phyloP scores from a whole-genome alignment of 2,113 vertebrate species.

The Plectropomus leopardus region DNA sequence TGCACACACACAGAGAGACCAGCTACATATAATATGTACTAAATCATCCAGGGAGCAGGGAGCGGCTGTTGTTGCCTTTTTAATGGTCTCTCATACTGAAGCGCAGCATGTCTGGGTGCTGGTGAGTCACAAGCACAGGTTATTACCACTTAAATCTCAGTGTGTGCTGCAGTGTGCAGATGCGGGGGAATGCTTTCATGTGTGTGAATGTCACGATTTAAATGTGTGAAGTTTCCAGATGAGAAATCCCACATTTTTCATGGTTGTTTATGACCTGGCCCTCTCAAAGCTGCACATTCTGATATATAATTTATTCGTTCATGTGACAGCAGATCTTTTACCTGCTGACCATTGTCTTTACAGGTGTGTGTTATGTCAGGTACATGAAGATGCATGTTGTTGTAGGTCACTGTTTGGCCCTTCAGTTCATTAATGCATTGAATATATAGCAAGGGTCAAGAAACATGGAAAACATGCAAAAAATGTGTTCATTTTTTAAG shows the following conservation, averaged over 20 bases:
- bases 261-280: conserved; percentile 1
- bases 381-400: not conserved
- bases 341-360: not conserved
- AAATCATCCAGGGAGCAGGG: conserved; percentile 15
- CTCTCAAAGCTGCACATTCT: not conserved
- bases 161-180: conserved; percentile 1
- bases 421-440: not conserved
- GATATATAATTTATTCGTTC: not conserved
- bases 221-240: conserved; percentile 9
- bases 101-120: conserved; percentile 24
- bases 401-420: not conserved
- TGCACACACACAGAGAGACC: conserved; percentile 1
- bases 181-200: conserved; percentile 16
- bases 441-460: not conserved
- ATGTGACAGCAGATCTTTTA: not conserved
- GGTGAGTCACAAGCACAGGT: conserved; percentile 42
- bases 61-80: conserved; percentile 31
- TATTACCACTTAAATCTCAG: conserved; percentile 26
- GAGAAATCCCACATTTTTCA: conserved; percentile 8
- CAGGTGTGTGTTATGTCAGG: not conserved
- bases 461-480: not conserved
- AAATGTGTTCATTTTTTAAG: not conserved
- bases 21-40: not conserved
- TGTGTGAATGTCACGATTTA: conserved; percentile 34
- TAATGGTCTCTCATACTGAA: conserved; percentile 46